Evolutionary conservation across 2,797 vertebrate species (phyloP), one percentile per base, ranked within the genome.

Genomic region (Psittacula echo): DNA sequence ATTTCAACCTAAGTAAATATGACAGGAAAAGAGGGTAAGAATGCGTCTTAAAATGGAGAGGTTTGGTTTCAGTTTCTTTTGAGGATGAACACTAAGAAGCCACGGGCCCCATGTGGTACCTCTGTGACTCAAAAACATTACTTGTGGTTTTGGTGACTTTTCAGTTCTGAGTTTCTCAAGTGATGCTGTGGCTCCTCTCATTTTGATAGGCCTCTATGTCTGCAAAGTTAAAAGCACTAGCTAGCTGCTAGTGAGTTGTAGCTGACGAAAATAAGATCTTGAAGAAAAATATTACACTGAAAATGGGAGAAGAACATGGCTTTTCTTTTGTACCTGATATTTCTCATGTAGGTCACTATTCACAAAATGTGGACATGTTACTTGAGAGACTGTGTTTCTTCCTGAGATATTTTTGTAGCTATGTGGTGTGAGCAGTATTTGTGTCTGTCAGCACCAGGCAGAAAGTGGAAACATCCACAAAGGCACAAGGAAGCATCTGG

Each of bases 21-120:
- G 39, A 58, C 17, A 29, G 44, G 27, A 32, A 72, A 42, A 64
- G 13, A 53, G 15, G 20, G 4, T 34, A 44, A 17, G 34, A 75
- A 39, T 47, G 34, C 8, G 47, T 39, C 65, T 81, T 60, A 45
- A 64, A 87, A 77, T 41, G 15, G 16, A 21, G 22, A 81, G 32
- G 1, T 54, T 70, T 77, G 16, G 15, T 62, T 64, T 32, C 16
- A 53, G 0, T n/a, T 87, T 67, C 42, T 62, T 84, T 72, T 73
- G 61, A 85, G 54, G 27, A 34, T 67, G 45, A 21, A 50, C 10
- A 26, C 27, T 84, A 23, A 51, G 47, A 76, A 73, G 24, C 54
- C 12, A 27, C 19, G 30, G 30, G 77, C 41, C 34, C 32, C 12
- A 20, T 3, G 23, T 0, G 0, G 34, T 72, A 65, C 44, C 15